A percentile compares a stretch with the other conserved stretches of the same genome.
These are phyloP conservation scores for Tenebrosternarchus preto DNA, from an alignment of 2,113 vertebrate species.

Conservation along the genomic window DNA sequence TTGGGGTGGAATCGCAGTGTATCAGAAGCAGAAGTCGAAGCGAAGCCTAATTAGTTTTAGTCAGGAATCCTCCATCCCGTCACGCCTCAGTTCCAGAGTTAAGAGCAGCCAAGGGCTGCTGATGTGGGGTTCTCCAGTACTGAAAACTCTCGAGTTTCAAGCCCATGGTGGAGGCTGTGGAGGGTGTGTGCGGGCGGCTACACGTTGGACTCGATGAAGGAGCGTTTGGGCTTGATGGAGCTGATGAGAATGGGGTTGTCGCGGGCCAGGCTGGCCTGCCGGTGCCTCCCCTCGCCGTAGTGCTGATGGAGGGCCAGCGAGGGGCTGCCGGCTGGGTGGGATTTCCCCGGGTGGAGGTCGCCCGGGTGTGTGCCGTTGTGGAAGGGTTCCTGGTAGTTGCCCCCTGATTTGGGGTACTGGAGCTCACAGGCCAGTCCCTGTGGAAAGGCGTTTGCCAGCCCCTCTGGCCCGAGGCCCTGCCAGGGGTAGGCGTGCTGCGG, in stretches of 20 bases:
- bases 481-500: conserved; percentile 67
- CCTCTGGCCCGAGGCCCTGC: conserved; percentile 65
- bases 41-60: conserved; percentile 19
- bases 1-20: no score
- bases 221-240: conserved; percentile 91
- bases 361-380: conserved; percentile 66
- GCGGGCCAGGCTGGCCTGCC: conserved; percentile 73
- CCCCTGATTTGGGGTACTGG: conserved; percentile 64
- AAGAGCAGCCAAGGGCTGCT: neutral
- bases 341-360: conserved; percentile 35
- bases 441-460: conserved; percentile 24
- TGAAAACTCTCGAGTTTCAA: neutral
- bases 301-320: conserved; percentile 51
- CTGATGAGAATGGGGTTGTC: conserved; percentile 81
- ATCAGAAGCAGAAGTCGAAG: neutral
- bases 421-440: conserved; percentile 65
- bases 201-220: conserved; percentile 96
- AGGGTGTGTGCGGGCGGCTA: conserved; percentile 62
- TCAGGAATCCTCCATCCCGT: neutral
- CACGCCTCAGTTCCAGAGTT: neutral
- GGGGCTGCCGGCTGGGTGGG: conserved; percentile 44
- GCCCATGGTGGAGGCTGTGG: neutral
- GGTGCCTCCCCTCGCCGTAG: conserved; percentile 69
- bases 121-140: neutral
- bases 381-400: conserved; percentile 54